phyloP scores from a whole-genome alignment of 2,113 vertebrate species.

The Cryptotis parvus region DNA sequence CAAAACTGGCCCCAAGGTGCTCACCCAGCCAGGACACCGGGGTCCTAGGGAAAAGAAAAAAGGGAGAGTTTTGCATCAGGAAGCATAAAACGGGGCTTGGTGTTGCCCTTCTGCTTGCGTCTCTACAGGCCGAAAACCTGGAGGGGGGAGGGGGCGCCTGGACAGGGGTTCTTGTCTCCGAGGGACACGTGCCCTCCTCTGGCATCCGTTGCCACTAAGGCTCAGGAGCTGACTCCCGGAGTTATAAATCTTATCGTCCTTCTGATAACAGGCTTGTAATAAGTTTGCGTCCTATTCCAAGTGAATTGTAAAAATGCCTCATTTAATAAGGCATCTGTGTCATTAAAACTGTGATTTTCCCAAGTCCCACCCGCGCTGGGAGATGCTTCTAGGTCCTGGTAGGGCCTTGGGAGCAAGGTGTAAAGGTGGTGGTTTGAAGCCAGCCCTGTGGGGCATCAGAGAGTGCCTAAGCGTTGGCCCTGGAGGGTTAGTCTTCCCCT shows the following conservation, averaged over 20 bases:
- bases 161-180: constrained; percentile 77
- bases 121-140: constrained; percentile 44
- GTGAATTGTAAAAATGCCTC: constrained; percentile 88
- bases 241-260: constrained; percentile 90
- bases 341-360: constrained; percentile 85
- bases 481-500: not conserved
- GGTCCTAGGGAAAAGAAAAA: constrained; percentile 54
- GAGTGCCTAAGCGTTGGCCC: not conserved
- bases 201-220: constrained; percentile 85
- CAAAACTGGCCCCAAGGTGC: constrained; percentile 1
- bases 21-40: not conserved
- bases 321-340: constrained; percentile 87
- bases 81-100: constrained; percentile 81
- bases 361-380: not conserved
- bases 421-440: not conserved
- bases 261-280: constrained; percentile 90
- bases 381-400: constrained; percentile 48
- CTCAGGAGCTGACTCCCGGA: constrained; percentile 84
- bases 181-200: constrained; percentile 85
- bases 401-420: constrained; percentile 58
- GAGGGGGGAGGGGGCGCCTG: no score
- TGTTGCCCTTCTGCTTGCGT: constrained; percentile 65
- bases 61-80: constrained; percentile 80
- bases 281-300: constrained; percentile 86
- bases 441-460: constrained; percentile 22